phyloP scores from a whole-genome alignment of 2,113 vertebrate genomes.

The Pungitius pungitius region DNA sequence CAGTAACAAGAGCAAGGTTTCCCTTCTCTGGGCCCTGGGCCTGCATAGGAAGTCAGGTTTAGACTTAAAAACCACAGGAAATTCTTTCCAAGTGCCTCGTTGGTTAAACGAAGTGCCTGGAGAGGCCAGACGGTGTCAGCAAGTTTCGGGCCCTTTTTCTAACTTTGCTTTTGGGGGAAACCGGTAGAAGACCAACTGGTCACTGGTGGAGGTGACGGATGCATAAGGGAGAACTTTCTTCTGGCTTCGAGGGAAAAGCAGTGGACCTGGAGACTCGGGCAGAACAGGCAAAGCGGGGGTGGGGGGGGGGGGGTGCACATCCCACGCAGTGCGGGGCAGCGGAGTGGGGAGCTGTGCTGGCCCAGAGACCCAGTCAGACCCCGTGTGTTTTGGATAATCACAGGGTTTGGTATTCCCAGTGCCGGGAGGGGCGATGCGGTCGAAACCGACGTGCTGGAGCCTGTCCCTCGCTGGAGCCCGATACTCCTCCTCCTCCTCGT shows the following conservation, averaged over 20 bases:
- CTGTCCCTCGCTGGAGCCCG: conserved; percentile 62
- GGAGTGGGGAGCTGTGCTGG: conserved; percentile 52
- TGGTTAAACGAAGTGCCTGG: conserved; percentile 33
- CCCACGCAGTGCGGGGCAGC: conserved; percentile 37
- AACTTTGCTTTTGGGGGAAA: neutral
- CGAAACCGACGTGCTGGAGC: conserved; percentile 80
- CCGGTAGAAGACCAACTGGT: conserved; percentile 2
- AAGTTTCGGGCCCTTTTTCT: neutral
- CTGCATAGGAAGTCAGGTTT: conserved; percentile 62
- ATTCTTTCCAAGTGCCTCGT: conserved; percentile 53
- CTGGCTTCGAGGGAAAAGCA: neutral
- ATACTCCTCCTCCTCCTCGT: conserved; percentile 60
- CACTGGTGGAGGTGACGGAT: neutral
- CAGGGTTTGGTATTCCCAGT: conserved; percentile 79
- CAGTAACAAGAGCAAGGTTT: conserved; percentile 43
- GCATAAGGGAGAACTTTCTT: conserved; percentile 1
- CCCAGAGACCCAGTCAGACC: conserved; percentile 64
- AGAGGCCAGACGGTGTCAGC: conserved; percentile 32
- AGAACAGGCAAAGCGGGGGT: conserved; percentile 6
- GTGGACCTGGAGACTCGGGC: neutral
- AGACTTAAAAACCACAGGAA: conserved; percentile 60
- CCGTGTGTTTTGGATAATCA: conserved; percentile 81
- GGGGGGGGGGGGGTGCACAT: neutral
- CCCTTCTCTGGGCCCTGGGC: conserved; percentile 34
- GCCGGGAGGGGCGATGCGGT: conserved; percentile 80